These are phyloP conservation scores for Australoheros scitulus DNA, from an alignment of 2,113 vertebrate genomes.

Conservation along the genomic window DNA sequence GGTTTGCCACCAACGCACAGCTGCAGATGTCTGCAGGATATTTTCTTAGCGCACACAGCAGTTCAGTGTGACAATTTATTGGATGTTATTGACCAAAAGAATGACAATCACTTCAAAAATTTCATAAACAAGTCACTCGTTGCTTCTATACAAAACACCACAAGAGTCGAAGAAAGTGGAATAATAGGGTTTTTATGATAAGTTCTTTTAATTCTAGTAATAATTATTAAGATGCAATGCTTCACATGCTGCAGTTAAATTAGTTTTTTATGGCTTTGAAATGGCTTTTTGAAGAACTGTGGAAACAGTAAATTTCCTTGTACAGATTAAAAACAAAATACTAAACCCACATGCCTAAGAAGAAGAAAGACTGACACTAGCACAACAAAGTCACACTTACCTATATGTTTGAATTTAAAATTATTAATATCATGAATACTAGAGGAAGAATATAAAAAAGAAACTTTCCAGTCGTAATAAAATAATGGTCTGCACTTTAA, in stretches of 20 bases:
- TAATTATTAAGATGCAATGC: slow-evolving; percentile 38
- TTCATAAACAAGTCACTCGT: background rate
- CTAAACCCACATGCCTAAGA: background rate
- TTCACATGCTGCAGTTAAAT: slow-evolving; percentile 27
- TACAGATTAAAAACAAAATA: background rate
- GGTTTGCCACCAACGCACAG: slow-evolving; percentile 5
- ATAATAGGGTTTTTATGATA: background rate
- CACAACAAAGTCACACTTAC: background rate
- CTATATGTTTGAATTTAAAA: background rate
- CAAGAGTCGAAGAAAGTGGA: slow-evolving; percentile 15
- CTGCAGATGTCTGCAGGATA: slow-evolving; percentile 20
- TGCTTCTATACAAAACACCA: background rate
- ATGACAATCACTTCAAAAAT: background rate
- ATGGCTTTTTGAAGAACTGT: slow-evolving; percentile 15
- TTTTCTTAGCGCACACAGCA: background rate
- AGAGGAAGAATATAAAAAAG: background rate
- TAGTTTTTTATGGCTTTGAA: slow-evolving; percentile 25
- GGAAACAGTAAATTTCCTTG: background rate
- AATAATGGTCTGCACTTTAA: background rate
- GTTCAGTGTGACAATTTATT: background rate
- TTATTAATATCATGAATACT: background rate
- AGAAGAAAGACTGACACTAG: background rate
- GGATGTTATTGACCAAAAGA: background rate
- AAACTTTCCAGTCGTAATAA: background rate
- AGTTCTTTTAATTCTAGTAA: background rate